Evolutionary conservation across 30 jellyfish, hydroid and myxozoan species (phyloP), one percentile per base, ranked within the genome.

Genomic region (Pseudorhiza aurosa): DNA sequence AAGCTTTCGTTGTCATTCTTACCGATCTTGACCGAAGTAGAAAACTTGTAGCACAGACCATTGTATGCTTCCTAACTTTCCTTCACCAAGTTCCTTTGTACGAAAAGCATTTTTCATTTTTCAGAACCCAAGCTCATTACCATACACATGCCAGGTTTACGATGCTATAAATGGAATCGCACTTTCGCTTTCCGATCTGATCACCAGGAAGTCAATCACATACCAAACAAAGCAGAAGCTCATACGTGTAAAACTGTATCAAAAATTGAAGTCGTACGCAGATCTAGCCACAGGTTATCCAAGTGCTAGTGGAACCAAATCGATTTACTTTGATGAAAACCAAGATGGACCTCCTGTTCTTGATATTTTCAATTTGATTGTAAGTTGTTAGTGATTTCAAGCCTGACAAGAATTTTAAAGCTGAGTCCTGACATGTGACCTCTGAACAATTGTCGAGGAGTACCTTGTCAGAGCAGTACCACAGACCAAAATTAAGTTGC

Each of bases 161-260:
- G 99, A 94, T 87, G 99, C 99, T 8, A 86, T 94, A 14, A 94
- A 94, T 55, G 99, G 96, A 28, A 28, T 94, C 8, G 99, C 97
- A 35, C 45, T 94, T 22, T 95, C 99, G 42, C 81, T 94, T 11
- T 87, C 99, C 8, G 97, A 94, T 57, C 82, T 94, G 60, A 84
- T 94, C 5, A 26, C 94, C 36, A 82, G 91, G 46, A 87, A 77
- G 31, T 35, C 59, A 51, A 70, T 94, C 17, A 45, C 83, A 1
- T 88, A 81, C 39, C 81, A 45, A 26, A 72, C 95, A 1, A 46
- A 55, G 19, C 87, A 77, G 44, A 32, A 21, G 18, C 45, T 76
- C 56, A 90, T 81, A 17, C 96, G 97, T 0, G 57, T 47, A 4
- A 73, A 68, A 73, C 80, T 94, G 32, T 67, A 30, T 43, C 70